A percentile compares a stretch with the other conserved stretches of the same genome.
phyloP scores from a whole-genome alignment of 2,888 invertebrate genomes.

The Andrena bicolor region DNA sequence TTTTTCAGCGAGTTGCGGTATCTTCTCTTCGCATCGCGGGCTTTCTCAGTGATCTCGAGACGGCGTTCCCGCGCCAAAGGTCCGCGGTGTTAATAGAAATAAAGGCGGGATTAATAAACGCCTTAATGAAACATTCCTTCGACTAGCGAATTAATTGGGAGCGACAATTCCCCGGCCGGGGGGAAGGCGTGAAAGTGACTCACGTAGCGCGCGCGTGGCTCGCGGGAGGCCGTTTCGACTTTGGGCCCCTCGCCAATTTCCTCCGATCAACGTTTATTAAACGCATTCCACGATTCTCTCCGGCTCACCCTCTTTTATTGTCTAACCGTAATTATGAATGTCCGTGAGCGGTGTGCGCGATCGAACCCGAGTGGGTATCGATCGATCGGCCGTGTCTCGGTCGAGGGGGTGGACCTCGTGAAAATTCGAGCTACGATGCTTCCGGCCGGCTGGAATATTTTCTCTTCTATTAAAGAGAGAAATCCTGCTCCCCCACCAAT shows the following conservation, averaged over 20 bases:
- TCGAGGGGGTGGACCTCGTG: not conserved
- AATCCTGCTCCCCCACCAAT: not conserved
- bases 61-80: constrained; percentile 73
- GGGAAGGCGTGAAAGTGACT: constrained; percentile 76
- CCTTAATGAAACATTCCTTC: constrained; percentile 79
- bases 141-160: constrained; percentile 79
- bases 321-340: constrained; percentile 62
- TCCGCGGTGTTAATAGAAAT: constrained; percentile 80
- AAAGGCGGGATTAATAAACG: constrained; percentile 81
- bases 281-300: constrained; percentile 60
- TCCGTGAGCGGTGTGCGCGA: constrained; percentile 56
- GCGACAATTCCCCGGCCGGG: constrained; percentile 70
- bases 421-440: constrained; percentile 20
- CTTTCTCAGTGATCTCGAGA: not conserved
- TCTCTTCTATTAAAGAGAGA: not conserved
- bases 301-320: constrained; percentile 44
- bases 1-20: constrained; percentile 56
- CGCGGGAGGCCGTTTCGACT: constrained; percentile 64
- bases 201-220: constrained; percentile 62
- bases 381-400: not conserved
- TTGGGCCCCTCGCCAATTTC: constrained; percentile 65
- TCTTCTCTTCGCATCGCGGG: constrained; percentile 4
- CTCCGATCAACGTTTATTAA: constrained; percentile 72
- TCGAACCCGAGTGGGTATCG: constrained; percentile 36
- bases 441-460: not conserved